phyloP scores from a whole-genome alignment of 2,113 vertebrate species.

The Halcyon senegalensis region DNA sequence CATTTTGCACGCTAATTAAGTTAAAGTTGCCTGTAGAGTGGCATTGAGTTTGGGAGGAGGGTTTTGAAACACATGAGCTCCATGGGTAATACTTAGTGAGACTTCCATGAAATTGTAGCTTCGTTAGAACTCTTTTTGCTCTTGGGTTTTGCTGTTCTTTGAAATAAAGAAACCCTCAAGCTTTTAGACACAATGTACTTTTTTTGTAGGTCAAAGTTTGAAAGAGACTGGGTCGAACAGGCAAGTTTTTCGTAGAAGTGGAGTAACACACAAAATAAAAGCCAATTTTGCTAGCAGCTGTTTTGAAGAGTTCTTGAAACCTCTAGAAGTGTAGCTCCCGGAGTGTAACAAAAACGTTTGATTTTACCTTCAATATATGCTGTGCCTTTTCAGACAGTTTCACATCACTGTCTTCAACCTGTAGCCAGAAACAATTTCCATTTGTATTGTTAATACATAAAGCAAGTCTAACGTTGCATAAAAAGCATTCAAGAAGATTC shows the following conservation, averaged over 20 bases:
- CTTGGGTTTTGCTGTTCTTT: not conserved
- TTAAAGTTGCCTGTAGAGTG: constrained; percentile 9
- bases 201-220: not conserved
- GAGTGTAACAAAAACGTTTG: not conserved
- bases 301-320: not conserved
- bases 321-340: not conserved
- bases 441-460: not conserved
- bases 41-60: not conserved
- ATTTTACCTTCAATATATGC: constrained; percentile 60
- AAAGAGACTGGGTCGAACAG: not conserved
- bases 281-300: not conserved
- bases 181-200: not conserved
- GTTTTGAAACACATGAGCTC: not conserved
- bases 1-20: not conserved
- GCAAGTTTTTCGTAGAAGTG: not conserved
- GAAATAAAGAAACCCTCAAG: not conserved
- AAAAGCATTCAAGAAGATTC: not conserved
- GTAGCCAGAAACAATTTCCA: constrained; percentile 24
- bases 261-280: not conserved
- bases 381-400: constrained; percentile 89
- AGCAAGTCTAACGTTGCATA: not conserved
- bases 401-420: constrained; percentile 92
- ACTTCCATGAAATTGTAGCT: not conserved
- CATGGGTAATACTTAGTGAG: not conserved
- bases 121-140: not conserved